Evolutionary conservation across 2,888 invertebrate species (phyloP), one percentile per base, ranked within the genome.

Genomic region (Euzetes globulus): DNA sequence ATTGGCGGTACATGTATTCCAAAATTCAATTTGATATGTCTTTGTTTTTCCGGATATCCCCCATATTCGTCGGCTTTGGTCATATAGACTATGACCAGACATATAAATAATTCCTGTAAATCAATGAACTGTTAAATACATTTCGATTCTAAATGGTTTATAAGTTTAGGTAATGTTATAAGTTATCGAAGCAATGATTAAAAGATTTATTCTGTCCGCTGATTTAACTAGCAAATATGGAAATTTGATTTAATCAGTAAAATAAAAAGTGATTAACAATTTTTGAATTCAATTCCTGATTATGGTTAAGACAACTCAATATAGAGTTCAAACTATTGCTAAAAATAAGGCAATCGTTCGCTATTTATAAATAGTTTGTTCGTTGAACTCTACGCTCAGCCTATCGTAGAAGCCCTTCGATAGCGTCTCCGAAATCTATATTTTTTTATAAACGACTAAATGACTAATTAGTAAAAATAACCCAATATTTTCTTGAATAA

Each of bases 1-100:
- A 74, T 74, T 13, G 74, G 74, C 19, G 74, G 74, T 45, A 74
- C 74, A 72, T 72, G 72, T 22, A 72, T 55, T 58, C 72, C 72
- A 25, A 72, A 72, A 58, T 72, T 72, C 7, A 72, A 58, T 58
- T 72, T 72, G 17, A 72, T 52, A 4, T 58, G 72, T 17, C 55
- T 72, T 33, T 72, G 72, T 17, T 55, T 55, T 17, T 72, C 70
- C 1, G 55, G 52, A 72, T 63, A 37, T 13, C 71, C 55, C 15
- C 68, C 73, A 45, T 60, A 58, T 22, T 47, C 45, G 45, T 58
- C 73, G 5, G 52, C 70, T 52, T 27, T 70, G 11, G 45, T 45
- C 13, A 17, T 15, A 70, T 17, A 45, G 15, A 70, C 11, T 4
- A n/a, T 22, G 2, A 70, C 22, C 19, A 70, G 15, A 17, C 45